Percentiles rank a stretch among this genome's conserved stretches.
Evolutionary conservation across 2,888 invertebrate species (phyloP).

Genomic region (Eucriotettix oculatus): DNA sequence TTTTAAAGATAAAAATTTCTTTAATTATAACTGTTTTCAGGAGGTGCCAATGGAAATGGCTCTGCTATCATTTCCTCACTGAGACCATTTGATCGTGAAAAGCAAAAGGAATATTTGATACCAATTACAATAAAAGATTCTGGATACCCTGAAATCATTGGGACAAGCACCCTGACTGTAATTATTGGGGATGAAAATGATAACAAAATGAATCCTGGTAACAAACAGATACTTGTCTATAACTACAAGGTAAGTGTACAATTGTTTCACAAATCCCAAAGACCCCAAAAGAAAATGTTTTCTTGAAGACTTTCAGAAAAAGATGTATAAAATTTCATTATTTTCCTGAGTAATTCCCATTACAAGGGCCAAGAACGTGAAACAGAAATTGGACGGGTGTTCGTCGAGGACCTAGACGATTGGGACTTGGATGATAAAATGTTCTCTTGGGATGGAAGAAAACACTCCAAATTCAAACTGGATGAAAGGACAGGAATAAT

Average conservation of each 20-base stretch:
- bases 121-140: slow-evolving; percentile 41
- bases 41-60: slow-evolving; percentile 27
- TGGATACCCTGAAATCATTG: slow-evolving; percentile 32
- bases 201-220: slow-evolving; percentile 39
- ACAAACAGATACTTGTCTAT: slow-evolving; percentile 39
- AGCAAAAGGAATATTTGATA: slow-evolving; percentile 34
- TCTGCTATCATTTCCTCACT: slow-evolving; percentile 35
- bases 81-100: slow-evolving; percentile 34
- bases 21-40: slow-evolving; percentile 13
- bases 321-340: too few species aligned
- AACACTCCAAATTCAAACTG: slow-evolving; percentile 26
- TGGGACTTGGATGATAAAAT: slow-evolving; percentile 42
- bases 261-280: too few species aligned
- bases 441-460: slow-evolving; percentile 28
- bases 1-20: too few species aligned
- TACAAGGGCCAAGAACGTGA: slow-evolving; percentile 25
- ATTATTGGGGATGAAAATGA: slow-evolving; percentile 43
- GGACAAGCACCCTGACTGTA: slow-evolving; percentile 34
- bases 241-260: slow-evolving; percentile 30
- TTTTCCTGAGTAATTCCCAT: too few species aligned
- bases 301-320: too few species aligned
- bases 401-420: slow-evolving; percentile 40
- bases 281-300: too few species aligned
- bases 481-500: slow-evolving; percentile 31
- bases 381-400: slow-evolving; percentile 36